A percentile compares a stretch with the other conserved stretches of the same genome.
phyloP scores from a whole-genome alignment of 2,888 invertebrate genomes.

The Amphipyra tragopoginis region DNA sequence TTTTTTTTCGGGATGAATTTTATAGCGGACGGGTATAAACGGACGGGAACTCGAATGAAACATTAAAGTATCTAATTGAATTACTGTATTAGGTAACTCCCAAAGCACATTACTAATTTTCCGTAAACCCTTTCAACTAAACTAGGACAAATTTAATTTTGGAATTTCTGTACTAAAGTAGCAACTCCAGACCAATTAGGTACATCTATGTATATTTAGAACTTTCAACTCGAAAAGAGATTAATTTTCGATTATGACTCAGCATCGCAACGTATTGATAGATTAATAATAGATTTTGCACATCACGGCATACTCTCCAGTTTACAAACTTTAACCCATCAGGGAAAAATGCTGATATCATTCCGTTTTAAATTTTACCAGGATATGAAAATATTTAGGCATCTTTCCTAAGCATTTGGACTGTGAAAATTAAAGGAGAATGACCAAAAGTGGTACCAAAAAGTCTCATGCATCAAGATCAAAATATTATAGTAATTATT shows the following conservation, averaged over 20 bases:
- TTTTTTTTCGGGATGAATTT: no score
- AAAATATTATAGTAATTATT: no score
- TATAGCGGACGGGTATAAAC: no score
- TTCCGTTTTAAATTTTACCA: slow-evolving; percentile 8
- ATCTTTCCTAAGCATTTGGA: no score
- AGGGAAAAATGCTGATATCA: slow-evolving; percentile 25
- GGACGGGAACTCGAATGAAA: no score
- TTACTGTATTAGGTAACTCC: background rate
- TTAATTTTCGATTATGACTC: slow-evolving; percentile 50
- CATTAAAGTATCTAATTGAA: no score
- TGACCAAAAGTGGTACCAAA: no score
- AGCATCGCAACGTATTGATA: slow-evolving; percentile 38
- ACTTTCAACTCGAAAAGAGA: slow-evolving; percentile 38
- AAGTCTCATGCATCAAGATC: no score
- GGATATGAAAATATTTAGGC: background rate
- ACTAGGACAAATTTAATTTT: slow-evolving; percentile 28
- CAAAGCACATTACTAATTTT: background rate
- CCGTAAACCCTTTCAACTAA: slow-evolving; percentile 16
- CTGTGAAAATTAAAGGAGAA: no score
- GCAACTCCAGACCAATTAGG: slow-evolving; percentile 11
- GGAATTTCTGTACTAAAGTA: background rate
- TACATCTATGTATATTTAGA: slow-evolving; percentile 22
- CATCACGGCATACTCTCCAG: slow-evolving; percentile 40
- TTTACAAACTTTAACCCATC: slow-evolving; percentile 37
- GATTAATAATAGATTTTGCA: slow-evolving; percentile 55